Evolutionary conservation across 2,888 invertebrate species (phyloP), one percentile per base, ranked within the genome.

Genomic region (Aleiodes alternator): DNA sequence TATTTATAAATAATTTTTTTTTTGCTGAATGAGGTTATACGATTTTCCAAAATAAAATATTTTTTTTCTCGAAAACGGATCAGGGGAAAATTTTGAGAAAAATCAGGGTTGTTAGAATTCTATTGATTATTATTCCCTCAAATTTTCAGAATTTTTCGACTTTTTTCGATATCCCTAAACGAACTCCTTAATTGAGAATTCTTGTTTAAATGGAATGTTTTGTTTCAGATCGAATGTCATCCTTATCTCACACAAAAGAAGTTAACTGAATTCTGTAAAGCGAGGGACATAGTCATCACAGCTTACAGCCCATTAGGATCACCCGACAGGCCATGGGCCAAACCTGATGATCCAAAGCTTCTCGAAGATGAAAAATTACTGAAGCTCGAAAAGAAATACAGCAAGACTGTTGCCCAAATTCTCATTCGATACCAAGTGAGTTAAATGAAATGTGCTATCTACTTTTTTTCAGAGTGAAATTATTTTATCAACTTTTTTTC

Each of bases 241-340:
- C 95, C 96, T 0, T 96, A 96, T 88, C 90, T 96, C 73, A 94
- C 91, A 77, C 96, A 97, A 86, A 90, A 90, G 43, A 92, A 93
- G 43, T 89, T 97, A 1, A 93, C 94, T 43, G 92, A 92, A 0
- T 95, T 93, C 86, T 95, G 96, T 87, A 92, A 92, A 78, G 90
- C 92, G 0, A 93, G 91, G 23, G 92, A 91, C 64, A 93, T 97
- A 69, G 89, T 90, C 7, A 87, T 97, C 3, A 96, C 95, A 0
- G 96, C 96, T 0, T 97, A 97, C 90, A 95, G 95, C 82, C 96
- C 96, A 0, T 90, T 97, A 12, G 96, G 96, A 5, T 95, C 95
- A 0, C 96, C 95, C 0, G 96, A 96, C 86, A 92, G 96, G 76
- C 95, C 96, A n/a, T 96, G 95, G 94, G 94, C 90, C 0, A 95